phyloP scores from a whole-genome alignment of 1,140 invertebrate species.

The Platorchestia sp. region DNA sequence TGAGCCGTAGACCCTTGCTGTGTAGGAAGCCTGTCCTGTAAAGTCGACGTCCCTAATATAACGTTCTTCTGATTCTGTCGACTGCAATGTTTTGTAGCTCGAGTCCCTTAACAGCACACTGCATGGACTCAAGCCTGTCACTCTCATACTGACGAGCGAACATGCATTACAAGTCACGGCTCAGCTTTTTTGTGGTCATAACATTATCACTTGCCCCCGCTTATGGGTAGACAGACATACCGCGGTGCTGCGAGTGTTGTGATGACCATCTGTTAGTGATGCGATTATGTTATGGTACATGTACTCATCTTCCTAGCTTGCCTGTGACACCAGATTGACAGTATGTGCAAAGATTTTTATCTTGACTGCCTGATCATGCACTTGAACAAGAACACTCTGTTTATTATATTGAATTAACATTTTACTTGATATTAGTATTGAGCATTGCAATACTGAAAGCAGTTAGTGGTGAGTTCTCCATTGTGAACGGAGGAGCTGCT shows the following conservation, averaged over 20 bases:
- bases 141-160: slow-evolving; percentile 10
- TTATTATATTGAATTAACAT: background rate
- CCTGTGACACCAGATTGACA: slow-evolving; percentile 1
- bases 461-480: background rate
- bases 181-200: slow-evolving; percentile 34
- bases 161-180: slow-evolving; percentile 33
- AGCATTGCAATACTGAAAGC: background rate
- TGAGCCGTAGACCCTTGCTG: slow-evolving; percentile 54
- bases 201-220: slow-evolving; percentile 41
- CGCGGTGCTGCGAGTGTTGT: slow-evolving; percentile 46
- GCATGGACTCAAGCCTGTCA: slow-evolving; percentile 31
- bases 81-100: slow-evolving; percentile 28
- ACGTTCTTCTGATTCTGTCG: slow-evolving; percentile 51
- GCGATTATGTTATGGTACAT: slow-evolving; percentile 44
- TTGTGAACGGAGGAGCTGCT: background rate
- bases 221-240: slow-evolving; percentile 35
- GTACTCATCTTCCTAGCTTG: background rate
- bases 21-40: slow-evolving; percentile 50
- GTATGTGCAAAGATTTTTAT: background rate
- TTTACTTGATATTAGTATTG: background rate
- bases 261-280: slow-evolving; percentile 39
- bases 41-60: slow-evolving; percentile 33
- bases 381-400: slow-evolving; percentile 17
- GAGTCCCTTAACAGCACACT: background rate
- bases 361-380: slow-evolving; percentile 33